Base-by-base conservation (phyloP, 2,888 invertebrate species). In the Homarus gammarus region DNA sequence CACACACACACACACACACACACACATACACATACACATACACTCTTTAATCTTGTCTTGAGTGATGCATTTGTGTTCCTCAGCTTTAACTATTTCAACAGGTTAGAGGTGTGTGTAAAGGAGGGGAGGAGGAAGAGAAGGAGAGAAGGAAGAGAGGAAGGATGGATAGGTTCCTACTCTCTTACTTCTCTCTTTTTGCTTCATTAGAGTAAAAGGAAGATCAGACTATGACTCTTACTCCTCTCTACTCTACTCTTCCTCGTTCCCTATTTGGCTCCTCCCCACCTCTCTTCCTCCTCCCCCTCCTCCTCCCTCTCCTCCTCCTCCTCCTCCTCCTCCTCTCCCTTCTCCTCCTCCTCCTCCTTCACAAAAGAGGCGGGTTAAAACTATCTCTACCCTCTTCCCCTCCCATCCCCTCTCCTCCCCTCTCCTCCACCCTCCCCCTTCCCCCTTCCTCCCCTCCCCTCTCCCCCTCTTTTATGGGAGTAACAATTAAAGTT, bases 401-500 rank as follows among this genome's bases (percentile, higher is more conserved):
- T 31, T 31, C 36, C 31, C 31, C 56, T 56, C 22, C 8, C 78
- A 18, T 31, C 56, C 51, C 18, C 78, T 38, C 27, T 3, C 38
- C 3, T 12, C 38, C 18, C 33, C 12, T 31, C 72, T 33, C 8
- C 18, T 5, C 18, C 40, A 33, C 36, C 73, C 40, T 77, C 49
- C 27, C 49, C 40, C 49, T 44, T 49, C 22, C 49, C 36, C 77
- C 44, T 27, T 44, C 49, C 27, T 49, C n/a, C 49, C 77, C 22
- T 33, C 44, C 77, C n/a, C 49, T 77, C 77, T 22, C 31, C 31
- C 77, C 33, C 27, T 64, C 36, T n/a, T 73, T 44, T 77, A 31
- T 49, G 27, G 77, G 15, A 33, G 79, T 18, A 33, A 79, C 61
- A 79, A 56, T 79, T 61, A 38, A 79, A 64, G 79, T 56, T 64